phyloP scores from a whole-genome alignment of 2,797 vertebrate genomes.

The Micromesistius poutassou region DNA sequence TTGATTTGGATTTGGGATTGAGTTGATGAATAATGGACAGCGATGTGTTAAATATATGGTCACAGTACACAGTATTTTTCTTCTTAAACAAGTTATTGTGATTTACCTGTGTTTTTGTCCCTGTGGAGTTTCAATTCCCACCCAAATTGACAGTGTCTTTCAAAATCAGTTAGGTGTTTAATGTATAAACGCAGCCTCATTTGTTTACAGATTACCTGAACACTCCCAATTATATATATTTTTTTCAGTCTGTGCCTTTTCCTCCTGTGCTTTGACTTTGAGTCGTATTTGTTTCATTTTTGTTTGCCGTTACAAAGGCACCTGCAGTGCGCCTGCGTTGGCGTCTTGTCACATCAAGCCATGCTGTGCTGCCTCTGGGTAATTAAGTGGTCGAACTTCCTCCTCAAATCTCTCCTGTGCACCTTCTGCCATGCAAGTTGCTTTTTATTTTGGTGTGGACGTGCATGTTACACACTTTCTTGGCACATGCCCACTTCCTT shows the following conservation, averaged over 20 bases:
- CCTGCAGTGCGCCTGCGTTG: not conserved
- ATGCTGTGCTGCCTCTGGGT: not conserved
- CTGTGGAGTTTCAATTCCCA: no score
- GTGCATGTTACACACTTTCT: not conserved
- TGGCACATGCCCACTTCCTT: not conserved
- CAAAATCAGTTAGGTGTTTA: not conserved
- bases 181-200: not conserved
- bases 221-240: not conserved
- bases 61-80: not conserved
- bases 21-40: not conserved
- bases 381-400: not conserved
- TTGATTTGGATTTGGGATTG: not conserved
- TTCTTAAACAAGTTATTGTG: not conserved
- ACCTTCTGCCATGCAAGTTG: not conserved
- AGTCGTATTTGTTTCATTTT: not conserved
- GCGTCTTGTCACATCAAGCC: not conserved
- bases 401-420: not conserved
- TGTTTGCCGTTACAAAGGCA: not conserved
- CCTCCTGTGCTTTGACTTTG: conserved; percentile 1
- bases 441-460: not conserved
- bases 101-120: not conserved
- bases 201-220: not conserved
- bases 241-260: not conserved
- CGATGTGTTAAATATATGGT: not conserved
- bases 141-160: not conserved